Base-by-base conservation (phyloP, 2,888 invertebrate genomes). In the Elegia similella region DNA sequence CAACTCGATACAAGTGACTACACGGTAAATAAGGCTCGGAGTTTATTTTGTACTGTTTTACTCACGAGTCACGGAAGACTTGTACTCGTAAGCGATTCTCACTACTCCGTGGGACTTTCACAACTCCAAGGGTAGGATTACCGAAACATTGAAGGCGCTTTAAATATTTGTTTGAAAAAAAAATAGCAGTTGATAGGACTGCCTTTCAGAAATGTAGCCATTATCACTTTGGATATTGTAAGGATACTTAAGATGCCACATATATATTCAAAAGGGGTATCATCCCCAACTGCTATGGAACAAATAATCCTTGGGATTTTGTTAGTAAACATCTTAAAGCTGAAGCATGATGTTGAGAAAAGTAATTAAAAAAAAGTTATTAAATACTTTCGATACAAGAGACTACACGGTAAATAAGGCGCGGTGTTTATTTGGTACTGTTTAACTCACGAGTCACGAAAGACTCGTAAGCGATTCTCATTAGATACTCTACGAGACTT, bases 381-480 rank as follows among this genome's bases (percentile, higher is more conserved):
- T n/a, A n/a, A n/a, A n/a, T n/a, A n/a, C n/a, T n/a, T n/a, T n/a
- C n/a, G n/a, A n/a, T n/a, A n/a, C n/a, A n/a, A n/a, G n/a, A 10
- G 1, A 34, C 10, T 10, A 34, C 34, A 34, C 12, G 34, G 34
- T 0, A 10, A 34, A 34, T 10, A 10, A 34, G 12, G 63, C 61
- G 59, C n/a, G n/a, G n/a, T n/a, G n/a, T n/a, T n/a, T n/a, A n/a
- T n/a, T n/a, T n/a, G 56, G 53, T 50, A 58, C 62, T 66, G 62
- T 71, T 68, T 69, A 64, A 61, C 62, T 61, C 47, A 43, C 58
- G 48, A 43, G 48, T 42, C 42, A 56, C 59, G 59, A 63, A 56
- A 61, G 60, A 66, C 61, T 62, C 61, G 59, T 60, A 47, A 65
- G 59, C 62, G 60, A 59, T 61, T 59, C 60, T 64, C 62, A 65